Base-by-base conservation (phyloP, 2,797 vertebrate species). In the Triplophysa bombifrons region DNA sequence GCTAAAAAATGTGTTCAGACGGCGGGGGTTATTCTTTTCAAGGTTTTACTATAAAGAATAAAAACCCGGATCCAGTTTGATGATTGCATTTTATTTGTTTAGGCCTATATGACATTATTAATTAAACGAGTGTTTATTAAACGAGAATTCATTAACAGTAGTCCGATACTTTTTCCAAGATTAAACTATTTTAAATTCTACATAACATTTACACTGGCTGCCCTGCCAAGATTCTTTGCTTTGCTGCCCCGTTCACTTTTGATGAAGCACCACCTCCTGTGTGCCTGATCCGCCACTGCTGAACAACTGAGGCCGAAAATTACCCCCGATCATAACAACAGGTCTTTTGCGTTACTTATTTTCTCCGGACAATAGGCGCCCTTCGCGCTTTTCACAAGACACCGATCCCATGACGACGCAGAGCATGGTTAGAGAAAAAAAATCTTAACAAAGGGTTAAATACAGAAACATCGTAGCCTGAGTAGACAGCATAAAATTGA, bases 261-360 rank as follows among this genome's bases (percentile, higher is more conserved):
- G 69, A 83, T 82, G 51, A 85, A 79, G 74, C 82, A 89, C 90
- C 90, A 89, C 90, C 91, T 92, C 89, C 89, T 85, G 86, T 88
- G 91, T 88, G 87, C 87, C 88, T 89, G 88, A 88, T 90, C 87
- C 88, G 86, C 88, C 88, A 87, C 90, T 84, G 86, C 89, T 88
- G 86, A 75, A 83, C 88, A 85, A 90, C 87, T 89, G 75, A 80
- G 77, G 72, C 84, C 75, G 82, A 83, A 89, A 93, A 93, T 91
- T 88, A 89, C 89, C 88, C 88, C 85, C 86, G 89, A 92, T 92
- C 89, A 91, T 90, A 92, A 92, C 92, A 93, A 91, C 92, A 91
- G 89, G 90, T 93, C 87, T 88, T 85, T 88, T 88, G 85, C 89
- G 87, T 86, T 90, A 86, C 86, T 86, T 60, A 56, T 48, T 66